Conservation (phyloP, 2,888 invertebrate species). For the Aleiodes alternator region DNA sequence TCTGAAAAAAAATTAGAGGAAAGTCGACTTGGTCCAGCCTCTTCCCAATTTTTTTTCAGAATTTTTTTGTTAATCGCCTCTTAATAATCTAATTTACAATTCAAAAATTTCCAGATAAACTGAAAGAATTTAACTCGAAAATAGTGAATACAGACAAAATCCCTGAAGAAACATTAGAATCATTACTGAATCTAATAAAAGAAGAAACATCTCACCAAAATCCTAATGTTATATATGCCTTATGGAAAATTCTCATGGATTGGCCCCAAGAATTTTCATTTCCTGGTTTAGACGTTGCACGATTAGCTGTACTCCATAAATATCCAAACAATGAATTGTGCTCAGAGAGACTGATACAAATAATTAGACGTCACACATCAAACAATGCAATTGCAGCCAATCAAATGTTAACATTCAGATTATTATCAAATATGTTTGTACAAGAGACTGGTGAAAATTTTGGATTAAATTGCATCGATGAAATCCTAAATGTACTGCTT, state of each 20-base stretch:
- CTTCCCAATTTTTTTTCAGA: no score
- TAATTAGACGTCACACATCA: constrained; percentile 75
- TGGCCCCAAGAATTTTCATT: constrained; percentile 83
- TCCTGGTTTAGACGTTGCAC: constrained; percentile 91
- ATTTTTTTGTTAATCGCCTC: background rate
- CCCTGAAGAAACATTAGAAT: constrained; percentile 78
- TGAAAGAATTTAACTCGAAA: constrained; percentile 83
- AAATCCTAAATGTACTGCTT: constrained; percentile 77
- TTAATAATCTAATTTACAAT: background rate
- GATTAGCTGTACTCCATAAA: constrained; percentile 87
- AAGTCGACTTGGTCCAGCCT: no score
- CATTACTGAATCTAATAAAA: constrained; percentile 80
- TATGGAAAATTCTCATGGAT: constrained; percentile 61
- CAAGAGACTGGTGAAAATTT: constrained; percentile 82
- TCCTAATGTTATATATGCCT: constrained; percentile 52
- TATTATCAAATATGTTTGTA: constrained; percentile 88
- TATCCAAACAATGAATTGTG: constrained; percentile 79
- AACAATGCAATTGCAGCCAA: constrained; percentile 80
- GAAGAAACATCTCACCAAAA: constrained; percentile 54
- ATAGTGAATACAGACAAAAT: constrained; percentile 77
- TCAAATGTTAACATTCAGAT: constrained; percentile 86
- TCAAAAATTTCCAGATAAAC: constrained; percentile 65
- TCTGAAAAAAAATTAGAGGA: no score
- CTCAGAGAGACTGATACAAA: constrained; percentile 72
- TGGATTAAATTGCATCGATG: constrained; percentile 78